These are phyloP conservation scores for Drosophila paucipuncta DNA, from an alignment of 2,888 invertebrate genomes.

Conservation along the genomic window DNA sequence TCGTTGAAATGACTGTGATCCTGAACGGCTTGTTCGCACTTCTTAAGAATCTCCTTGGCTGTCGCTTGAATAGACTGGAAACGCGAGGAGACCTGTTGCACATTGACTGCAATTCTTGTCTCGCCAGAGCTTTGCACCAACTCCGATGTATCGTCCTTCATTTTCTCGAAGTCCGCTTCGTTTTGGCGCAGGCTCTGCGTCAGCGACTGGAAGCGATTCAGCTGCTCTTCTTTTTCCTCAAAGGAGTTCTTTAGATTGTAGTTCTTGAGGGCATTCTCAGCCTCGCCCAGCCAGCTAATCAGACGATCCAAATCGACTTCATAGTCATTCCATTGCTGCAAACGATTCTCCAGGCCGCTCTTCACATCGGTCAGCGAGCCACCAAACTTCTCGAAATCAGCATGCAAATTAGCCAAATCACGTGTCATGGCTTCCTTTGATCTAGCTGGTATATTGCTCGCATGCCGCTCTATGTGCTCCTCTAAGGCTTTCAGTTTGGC, in stretches of 20 bases:
- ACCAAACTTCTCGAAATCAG: constrained; percentile 93
- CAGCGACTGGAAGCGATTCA: constrained; percentile 94
- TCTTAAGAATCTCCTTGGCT: constrained; percentile 95
- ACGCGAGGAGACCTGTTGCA: constrained; percentile 95
- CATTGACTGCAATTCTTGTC: constrained; percentile 93
- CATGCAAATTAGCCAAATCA: constrained; percentile 91
- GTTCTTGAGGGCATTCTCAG: constrained; percentile 94
- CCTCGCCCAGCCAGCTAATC: constrained; percentile 93
- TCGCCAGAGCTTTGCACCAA: constrained; percentile 94
- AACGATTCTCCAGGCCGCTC: constrained; percentile 92
- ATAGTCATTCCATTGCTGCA: constrained; percentile 96
- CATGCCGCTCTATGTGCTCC: constrained; percentile 90
- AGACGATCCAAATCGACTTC: constrained; percentile 93
- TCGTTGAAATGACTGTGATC: constrained; percentile 93
- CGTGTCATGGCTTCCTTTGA: constrained; percentile 94
- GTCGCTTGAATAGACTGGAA: constrained; percentile 96
- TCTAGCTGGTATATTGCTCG: constrained; percentile 90
- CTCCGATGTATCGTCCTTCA: constrained; percentile 94
- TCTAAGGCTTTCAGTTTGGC: constrained; percentile 91
- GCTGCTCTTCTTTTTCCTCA: constrained; percentile 95
- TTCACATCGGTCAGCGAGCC: constrained; percentile 91
- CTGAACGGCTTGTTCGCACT: constrained; percentile 94
- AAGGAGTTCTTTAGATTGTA: constrained; percentile 93
- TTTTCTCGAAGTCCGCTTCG: constrained; percentile 94
- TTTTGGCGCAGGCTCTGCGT: constrained; percentile 92